These are phyloP conservation scores for Pseudochirops corinnae DNA, from an alignment of 2,797 vertebrate species.

Conservation along the genomic window DNA sequence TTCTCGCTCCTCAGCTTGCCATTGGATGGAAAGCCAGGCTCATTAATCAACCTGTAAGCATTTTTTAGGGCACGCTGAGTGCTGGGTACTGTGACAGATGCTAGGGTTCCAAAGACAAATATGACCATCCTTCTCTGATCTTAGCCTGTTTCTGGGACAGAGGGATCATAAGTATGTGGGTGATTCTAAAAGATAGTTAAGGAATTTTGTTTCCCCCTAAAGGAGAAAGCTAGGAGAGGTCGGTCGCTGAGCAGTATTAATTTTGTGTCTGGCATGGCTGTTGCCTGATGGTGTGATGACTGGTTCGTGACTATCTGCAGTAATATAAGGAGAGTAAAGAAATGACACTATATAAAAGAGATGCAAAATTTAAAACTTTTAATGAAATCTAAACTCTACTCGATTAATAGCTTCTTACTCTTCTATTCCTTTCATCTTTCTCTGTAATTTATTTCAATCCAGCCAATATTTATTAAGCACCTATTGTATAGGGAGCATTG, in stretches of 20 bases:
- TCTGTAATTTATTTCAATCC: background rate
- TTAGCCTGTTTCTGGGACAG: background rate
- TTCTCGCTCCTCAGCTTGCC: background rate
- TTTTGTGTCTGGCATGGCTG: background rate
- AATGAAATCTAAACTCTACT: background rate
- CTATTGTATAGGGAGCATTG: background rate
- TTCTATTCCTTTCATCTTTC: background rate
- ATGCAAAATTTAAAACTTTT: background rate
- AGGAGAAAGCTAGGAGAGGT: background rate
- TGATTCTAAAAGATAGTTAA: background rate
- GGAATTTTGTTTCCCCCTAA: background rate
- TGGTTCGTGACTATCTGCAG: background rate
- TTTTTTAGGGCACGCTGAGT: background rate
- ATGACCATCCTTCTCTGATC: background rate
- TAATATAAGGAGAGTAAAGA: background rate
- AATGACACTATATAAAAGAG: background rate
- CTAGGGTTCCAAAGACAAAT: background rate
- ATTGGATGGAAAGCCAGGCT: background rate
- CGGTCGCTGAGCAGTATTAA: background rate
- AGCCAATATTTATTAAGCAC: background rate
- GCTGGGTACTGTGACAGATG: background rate
- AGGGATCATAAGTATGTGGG: background rate
- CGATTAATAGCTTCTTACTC: background rate
- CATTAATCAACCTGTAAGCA: background rate
- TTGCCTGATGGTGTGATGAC: background rate